These are phyloP conservation scores for Rallus crepitans DNA, from an alignment of 2,797 vertebrate species.

Conservation along the genomic window DNA sequence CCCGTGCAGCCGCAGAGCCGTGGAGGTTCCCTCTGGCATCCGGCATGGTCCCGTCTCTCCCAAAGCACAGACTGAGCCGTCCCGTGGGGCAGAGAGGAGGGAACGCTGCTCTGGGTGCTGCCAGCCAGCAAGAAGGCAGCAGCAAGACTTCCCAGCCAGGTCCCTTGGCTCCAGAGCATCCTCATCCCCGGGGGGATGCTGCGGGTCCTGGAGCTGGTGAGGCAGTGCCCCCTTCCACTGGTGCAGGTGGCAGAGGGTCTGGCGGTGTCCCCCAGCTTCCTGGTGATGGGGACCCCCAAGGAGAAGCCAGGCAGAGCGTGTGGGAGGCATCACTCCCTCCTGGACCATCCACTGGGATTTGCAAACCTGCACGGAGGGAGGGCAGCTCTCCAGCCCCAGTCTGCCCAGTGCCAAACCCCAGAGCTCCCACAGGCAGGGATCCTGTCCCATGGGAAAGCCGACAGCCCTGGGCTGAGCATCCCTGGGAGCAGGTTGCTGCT, in stretches of 20 bases:
- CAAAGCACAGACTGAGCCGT: constrained; percentile 26
- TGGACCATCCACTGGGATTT: not conserved
- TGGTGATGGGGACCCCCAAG: not conserved
- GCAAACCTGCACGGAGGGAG: not conserved
- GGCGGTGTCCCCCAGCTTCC: fast-evolving
- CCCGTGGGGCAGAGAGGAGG: constrained; percentile 8
- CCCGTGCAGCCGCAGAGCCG: not conserved
- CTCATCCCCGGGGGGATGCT: constrained; percentile 28
- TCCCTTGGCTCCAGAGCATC: not conserved
- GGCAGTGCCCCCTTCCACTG: constrained; percentile 12
- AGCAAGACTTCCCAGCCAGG: not conserved
- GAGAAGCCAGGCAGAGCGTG: not conserved
- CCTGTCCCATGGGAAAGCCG: fast-evolving
- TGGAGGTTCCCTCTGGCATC: constrained; percentile 54
- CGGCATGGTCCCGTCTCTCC: constrained; percentile 33
- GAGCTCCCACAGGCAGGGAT: not conserved
- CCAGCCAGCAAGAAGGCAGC: not conserved
- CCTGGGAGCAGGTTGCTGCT: not conserved
- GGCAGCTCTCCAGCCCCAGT: not conserved
- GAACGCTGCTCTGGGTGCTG: constrained; percentile 35
- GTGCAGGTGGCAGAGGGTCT: not conserved
- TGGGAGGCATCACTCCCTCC: not conserved
- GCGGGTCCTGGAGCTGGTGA: constrained; percentile 38
- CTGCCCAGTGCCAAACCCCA: not conserved
- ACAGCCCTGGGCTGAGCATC: not conserved